A percentile compares a stretch with the other conserved stretches of the same genome.
These are phyloP conservation scores for Corythornis vintsioides DNA, from an alignment of 2,113 vertebrate species.

Conservation along the genomic window DNA sequence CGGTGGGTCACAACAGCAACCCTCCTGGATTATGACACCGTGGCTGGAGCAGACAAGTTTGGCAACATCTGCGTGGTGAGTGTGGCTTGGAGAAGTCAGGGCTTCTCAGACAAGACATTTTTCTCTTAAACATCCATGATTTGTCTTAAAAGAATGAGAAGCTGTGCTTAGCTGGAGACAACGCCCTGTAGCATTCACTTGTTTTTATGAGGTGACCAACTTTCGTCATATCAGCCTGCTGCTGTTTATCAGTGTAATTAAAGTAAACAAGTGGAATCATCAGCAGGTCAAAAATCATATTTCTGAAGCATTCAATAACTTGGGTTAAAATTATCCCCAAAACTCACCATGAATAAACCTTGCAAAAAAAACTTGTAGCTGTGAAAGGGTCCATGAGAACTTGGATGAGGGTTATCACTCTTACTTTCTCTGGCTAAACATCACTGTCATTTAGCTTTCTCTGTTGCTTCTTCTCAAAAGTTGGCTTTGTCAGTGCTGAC, in stretches of 20 bases:
- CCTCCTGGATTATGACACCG: constrained; percentile 95
- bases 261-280: neutral
- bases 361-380: neutral
- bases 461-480: neutral
- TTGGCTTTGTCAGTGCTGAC: constrained; percentile 12
- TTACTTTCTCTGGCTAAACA: neutral
- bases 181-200: constrained; percentile 27
- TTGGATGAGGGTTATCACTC: neutral
- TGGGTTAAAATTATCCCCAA: neutral
- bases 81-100: neutral
- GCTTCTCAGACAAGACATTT: neutral
- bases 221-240: neutral
- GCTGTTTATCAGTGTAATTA: neutral
- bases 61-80: constrained; percentile 97
- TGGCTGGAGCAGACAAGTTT: constrained; percentile 97
- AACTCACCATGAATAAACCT: neutral
- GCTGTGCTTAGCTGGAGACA: neutral
- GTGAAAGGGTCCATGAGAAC: neutral
- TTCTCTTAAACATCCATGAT: constrained; percentile 28
- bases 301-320: neutral
- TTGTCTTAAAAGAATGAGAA: constrained; percentile 44
- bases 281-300: neutral
- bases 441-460: neutral
- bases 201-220: neutral
- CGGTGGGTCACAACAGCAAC: constrained; percentile 97